Evolutionary conservation across 2,113 vertebrate species (phyloP).

Genomic region (Calidris pugnax): DNA sequence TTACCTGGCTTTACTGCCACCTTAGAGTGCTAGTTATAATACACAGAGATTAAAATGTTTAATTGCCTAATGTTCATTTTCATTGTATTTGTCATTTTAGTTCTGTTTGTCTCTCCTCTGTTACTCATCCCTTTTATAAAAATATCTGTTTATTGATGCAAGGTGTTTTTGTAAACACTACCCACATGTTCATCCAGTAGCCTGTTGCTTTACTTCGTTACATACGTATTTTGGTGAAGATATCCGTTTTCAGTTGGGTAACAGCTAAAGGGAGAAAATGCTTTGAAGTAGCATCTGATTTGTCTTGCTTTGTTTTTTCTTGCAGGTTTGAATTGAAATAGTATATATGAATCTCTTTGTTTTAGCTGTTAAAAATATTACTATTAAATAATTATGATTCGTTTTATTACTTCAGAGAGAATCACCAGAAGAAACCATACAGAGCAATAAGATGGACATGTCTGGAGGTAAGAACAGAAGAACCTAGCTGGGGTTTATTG

Average conservation of each 20-base stretch:
- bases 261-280: neutral
- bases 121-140: neutral
- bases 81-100: neutral
- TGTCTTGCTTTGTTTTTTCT: neutral
- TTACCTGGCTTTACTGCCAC: neutral
- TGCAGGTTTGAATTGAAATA: neutral
- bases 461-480: conserved; percentile 77
- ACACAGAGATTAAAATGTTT: neutral
- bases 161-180: neutral
- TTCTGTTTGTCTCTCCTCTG: neutral
- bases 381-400: neutral
- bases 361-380: neutral
- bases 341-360: neutral
- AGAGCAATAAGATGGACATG: conserved; percentile 90
- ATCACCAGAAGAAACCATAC: conserved; percentile 89
- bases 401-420: conserved; percentile 85
- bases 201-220: neutral
- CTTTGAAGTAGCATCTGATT: neutral
- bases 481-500: neutral
- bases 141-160: neutral
- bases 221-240: neutral
- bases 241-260: neutral
- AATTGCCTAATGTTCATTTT: neutral
- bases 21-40: neutral
- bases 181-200: neutral